These are phyloP conservation scores for Pycnonotus jocosus DNA, from an alignment of 2,113 vertebrate genomes.

Conservation along the genomic window DNA sequence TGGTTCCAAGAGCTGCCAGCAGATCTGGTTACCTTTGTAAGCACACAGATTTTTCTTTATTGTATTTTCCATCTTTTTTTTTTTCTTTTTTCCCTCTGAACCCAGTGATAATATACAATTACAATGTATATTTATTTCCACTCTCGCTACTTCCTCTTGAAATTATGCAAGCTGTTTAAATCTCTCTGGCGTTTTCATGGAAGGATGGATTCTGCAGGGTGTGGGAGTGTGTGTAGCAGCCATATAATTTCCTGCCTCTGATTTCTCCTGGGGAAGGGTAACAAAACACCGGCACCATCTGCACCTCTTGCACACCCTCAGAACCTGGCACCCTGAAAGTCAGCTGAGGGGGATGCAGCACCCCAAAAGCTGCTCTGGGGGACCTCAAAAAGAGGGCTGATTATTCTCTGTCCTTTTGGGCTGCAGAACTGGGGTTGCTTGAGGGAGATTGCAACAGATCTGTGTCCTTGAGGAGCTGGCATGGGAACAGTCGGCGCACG, in stretches of 20 bases:
- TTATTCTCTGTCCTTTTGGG: background rate
- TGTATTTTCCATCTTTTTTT: background rate
- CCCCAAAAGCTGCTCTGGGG: background rate
- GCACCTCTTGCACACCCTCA: background rate
- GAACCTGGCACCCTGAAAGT: background rate
- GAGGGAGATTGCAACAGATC: background rate
- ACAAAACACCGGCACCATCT: background rate
- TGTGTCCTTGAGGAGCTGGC: background rate
- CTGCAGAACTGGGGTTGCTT: background rate
- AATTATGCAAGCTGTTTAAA: slow-evolving; percentile 37
- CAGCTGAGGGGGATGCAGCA: background rate
- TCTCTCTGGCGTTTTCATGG: slow-evolving; percentile 16
- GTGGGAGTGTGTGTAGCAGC: background rate
- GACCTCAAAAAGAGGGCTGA: background rate
- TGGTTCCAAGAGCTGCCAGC: background rate
- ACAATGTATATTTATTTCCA: slow-evolving; percentile 2
- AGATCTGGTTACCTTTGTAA: background rate
- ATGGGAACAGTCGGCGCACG: background rate
- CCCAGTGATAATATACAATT: background rate
- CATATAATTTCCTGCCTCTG: background rate
- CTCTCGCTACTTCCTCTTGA: background rate
- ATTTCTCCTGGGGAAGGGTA: background rate
- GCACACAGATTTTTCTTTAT: background rate
- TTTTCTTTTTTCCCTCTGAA: rapidly evolving
- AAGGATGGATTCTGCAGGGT: background rate